A percentile compares a stretch with the other conserved stretches of the same genome.
These are phyloP conservation scores for Emberiza fucata DNA, from an alignment of 2,113 vertebrate genomes.

Conservation along the genomic window DNA sequence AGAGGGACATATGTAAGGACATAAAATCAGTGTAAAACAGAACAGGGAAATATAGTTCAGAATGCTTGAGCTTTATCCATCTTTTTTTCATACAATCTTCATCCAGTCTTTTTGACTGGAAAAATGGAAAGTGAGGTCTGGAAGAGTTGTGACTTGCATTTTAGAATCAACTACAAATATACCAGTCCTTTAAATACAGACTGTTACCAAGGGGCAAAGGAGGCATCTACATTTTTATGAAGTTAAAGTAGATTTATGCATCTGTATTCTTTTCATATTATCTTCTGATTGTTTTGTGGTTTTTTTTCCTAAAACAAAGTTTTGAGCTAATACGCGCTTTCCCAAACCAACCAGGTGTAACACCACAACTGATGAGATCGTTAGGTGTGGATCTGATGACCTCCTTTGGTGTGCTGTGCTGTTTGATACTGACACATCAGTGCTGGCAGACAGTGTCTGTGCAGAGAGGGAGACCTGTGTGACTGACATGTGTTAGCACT, in stretches of 20 bases:
- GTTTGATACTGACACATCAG: not conserved
- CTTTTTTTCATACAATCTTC: not conserved
- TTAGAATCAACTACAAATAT: not conserved
- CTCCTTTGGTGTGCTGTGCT: not conserved
- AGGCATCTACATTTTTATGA: not conserved
- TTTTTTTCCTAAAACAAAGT: not conserved
- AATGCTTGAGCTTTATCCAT: not conserved
- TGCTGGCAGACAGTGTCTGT: not conserved
- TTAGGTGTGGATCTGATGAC: not conserved
- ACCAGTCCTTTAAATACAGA: not conserved
- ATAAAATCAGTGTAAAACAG: not conserved
- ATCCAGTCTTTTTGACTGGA: not conserved
- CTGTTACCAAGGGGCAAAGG: not conserved
- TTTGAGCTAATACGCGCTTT: not conserved
- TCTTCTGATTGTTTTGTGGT: not conserved
- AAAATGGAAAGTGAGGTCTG: not conserved
- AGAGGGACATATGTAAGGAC: not conserved
- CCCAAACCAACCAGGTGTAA: not conserved
- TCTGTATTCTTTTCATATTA: not conserved
- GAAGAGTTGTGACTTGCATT: not conserved
- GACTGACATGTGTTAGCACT: not conserved
- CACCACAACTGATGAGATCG: accelerated
- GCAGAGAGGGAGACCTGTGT: not conserved
- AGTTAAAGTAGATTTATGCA: not conserved
- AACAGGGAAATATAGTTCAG: not conserved